Evolutionary conservation across 2,888 invertebrate species (phyloP).

Genomic region (Drosophila antonietae): DNA sequence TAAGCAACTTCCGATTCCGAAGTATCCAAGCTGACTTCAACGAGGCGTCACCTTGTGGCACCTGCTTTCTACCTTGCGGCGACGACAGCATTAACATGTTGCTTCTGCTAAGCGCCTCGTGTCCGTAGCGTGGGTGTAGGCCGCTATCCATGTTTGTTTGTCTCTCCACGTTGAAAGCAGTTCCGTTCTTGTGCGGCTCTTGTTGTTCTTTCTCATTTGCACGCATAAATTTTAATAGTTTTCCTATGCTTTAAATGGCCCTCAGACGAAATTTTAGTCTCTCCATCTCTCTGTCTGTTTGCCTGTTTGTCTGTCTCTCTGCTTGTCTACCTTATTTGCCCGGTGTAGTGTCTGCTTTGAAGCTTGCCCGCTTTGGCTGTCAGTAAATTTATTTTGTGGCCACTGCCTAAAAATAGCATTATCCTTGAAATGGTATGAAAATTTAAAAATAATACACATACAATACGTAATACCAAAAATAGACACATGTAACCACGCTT

Average conservation of each 20-base stretch:
- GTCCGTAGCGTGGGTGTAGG: slow-evolving; percentile 32
- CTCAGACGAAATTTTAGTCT: slow-evolving; percentile 11
- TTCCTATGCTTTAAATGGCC: slow-evolving; percentile 59
- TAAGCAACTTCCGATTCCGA: slow-evolving; percentile 18
- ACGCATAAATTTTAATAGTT: slow-evolving; percentile 75
- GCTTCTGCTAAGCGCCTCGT: slow-evolving; percentile 16
- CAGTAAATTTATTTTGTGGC: slow-evolving; percentile 32
- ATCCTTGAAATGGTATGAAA: slow-evolving; percentile 59
- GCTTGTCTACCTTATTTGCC: too few species aligned
- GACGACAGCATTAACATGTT: slow-evolving; percentile 67
- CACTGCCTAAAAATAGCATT: slow-evolving; percentile 59
- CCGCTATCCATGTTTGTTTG: slow-evolving; percentile 26
- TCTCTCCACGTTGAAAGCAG: slow-evolving; percentile 27
- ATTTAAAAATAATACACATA: slow-evolving; percentile 66
- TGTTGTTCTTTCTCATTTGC: slow-evolving; percentile 33
- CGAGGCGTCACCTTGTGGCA: slow-evolving; percentile 39
- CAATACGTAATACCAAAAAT: slow-evolving; percentile 60
- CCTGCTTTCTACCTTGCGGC: slow-evolving; percentile 46
- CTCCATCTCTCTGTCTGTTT: slow-evolving; percentile 8
- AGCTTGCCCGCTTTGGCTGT: slow-evolving; percentile 7
- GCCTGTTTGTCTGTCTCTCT: slow-evolving; percentile 25
- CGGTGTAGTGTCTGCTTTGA: slow-evolving; percentile 23
- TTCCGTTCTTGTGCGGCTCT: slow-evolving; percentile 6
- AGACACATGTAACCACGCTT: slow-evolving; percentile 21
- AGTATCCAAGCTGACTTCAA: slow-evolving; percentile 57